These are phyloP conservation scores for Margarornis squamiger DNA, from an alignment of 2,797 vertebrate genomes.

Conservation along the genomic window DNA sequence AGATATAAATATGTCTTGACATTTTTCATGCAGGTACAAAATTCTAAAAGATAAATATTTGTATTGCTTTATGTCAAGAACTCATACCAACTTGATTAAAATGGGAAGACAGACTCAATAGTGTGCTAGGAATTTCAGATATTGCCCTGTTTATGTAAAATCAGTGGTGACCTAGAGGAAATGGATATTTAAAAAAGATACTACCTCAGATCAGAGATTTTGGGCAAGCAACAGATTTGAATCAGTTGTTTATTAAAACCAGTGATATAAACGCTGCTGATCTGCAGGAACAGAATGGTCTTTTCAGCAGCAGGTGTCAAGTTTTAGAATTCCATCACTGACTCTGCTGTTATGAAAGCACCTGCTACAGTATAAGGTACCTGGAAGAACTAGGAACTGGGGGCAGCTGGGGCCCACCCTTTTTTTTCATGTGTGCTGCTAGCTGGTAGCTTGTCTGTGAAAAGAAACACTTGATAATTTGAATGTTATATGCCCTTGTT, in stretches of 20 bases:
- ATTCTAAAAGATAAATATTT: not conserved
- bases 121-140: not conserved
- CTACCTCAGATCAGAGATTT: not conserved
- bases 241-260: not conserved
- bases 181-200: not conserved
- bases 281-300: not conserved
- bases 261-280: not conserved
- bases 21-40: not conserved
- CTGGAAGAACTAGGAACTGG: not conserved
- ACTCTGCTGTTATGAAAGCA: not conserved
- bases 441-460: not conserved
- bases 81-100: not conserved
- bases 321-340: not conserved
- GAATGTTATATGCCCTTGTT: not conserved
- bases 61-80: not conserved
- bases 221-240: not conserved
- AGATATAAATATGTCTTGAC: not conserved
- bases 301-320: not conserved
- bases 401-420: accelerated
- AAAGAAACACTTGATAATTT: not conserved
- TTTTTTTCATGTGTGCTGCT: not conserved
- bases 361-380: not conserved
- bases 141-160: not conserved
- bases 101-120: not conserved
- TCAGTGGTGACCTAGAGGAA: not conserved